A percentile compares a stretch with the other conserved stretches of the same genome.
Evolutionary conservation across 1,140 invertebrate genomes (phyloP).

Genomic region (Micrasema minimum): DNA sequence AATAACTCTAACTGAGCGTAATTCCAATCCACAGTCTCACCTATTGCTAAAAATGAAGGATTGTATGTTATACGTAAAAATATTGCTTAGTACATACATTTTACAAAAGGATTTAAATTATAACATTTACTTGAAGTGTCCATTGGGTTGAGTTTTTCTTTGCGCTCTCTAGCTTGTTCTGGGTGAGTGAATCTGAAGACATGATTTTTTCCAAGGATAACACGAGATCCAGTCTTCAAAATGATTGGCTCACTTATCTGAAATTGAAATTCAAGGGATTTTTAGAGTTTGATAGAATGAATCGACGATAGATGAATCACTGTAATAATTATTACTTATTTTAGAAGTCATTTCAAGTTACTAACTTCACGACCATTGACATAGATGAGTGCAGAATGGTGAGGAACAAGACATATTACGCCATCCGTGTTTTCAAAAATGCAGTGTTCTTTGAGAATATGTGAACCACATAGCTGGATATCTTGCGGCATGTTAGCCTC

Average conservation of each 20-base stretch:
- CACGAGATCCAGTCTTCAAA: slow-evolving; percentile 94
- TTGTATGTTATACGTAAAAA: too few species aligned
- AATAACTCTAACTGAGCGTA: slow-evolving; percentile 97
- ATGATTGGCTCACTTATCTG: slow-evolving; percentile 82
- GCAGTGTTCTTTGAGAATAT: slow-evolving; percentile 95
- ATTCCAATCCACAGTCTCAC: slow-evolving; percentile 95
- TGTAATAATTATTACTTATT: not conserved
- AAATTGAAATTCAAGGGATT: slow-evolving; percentile 1
- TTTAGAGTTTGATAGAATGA: not conserved
- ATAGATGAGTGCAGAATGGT: slow-evolving; percentile 88
- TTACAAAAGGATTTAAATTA: not conserved
- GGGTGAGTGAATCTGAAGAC: slow-evolving; percentile 99
- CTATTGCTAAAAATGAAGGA: slow-evolving; percentile 44
- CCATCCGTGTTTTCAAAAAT: slow-evolving; percentile 91
- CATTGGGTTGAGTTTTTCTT: slow-evolving; percentile 64
- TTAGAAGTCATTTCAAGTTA: not conserved
- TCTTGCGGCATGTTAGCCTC: slow-evolving; percentile 93
- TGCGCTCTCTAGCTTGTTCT: slow-evolving; percentile 77
- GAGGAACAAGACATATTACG: slow-evolving; percentile 87
- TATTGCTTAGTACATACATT: too few species aligned
- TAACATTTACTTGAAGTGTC: slow-evolving; percentile 51
- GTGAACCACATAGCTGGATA: slow-evolving; percentile 91
- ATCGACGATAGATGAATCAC: not conserved
- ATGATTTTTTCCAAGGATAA: slow-evolving; percentile 98
- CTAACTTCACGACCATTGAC: slow-evolving; percentile 90